Evolutionary conservation across 2,113 vertebrate genomes (phyloP).

Genomic region (Platysternon megacephalum): DNA sequence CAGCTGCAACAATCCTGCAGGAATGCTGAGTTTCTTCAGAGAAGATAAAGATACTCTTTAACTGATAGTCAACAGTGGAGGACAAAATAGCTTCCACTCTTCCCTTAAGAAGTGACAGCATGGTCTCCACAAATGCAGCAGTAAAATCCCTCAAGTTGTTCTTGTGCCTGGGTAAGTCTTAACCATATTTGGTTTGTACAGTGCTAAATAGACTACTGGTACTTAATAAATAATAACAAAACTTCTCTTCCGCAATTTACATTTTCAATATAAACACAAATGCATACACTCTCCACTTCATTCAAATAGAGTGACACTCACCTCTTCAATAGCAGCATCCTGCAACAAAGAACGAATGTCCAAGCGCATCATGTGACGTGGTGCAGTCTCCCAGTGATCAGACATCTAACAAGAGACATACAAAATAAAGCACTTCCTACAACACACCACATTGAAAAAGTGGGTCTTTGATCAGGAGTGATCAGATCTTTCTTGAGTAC

Average conservation of each 20-base stretch:
- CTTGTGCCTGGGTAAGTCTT: not conserved
- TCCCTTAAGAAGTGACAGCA: not conserved
- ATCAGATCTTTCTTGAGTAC: not conserved
- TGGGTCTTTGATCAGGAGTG: not conserved
- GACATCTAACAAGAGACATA: slow-evolving; percentile 86
- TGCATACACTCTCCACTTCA: not conserved
- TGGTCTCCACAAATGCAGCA: not conserved
- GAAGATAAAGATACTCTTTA: not conserved
- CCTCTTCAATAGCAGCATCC: slow-evolving; percentile 98
- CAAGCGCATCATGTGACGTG: slow-evolving; percentile 96
- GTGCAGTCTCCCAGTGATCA: slow-evolving; percentile 93
- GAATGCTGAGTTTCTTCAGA: not conserved
- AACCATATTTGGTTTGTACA: not conserved
- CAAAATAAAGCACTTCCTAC: slow-evolving; percentile 10
- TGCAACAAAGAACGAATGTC: slow-evolving; percentile 97
- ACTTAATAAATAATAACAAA: not conserved
- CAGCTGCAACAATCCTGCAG: not conserved
- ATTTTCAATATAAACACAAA: not conserved
- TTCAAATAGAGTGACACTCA: slow-evolving; percentile 60
- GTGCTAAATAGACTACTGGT: not conserved
- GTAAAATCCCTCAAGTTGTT: not conserved
- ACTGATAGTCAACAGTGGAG: not conserved
- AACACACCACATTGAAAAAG: not conserved
- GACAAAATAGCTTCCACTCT: not conserved
- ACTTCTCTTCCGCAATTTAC: not conserved